Percentiles rank a stretch among this genome's conserved stretches.
These are phyloP conservation scores for Rhea americana DNA, from an alignment of 2,113 vertebrate genomes.

Conservation along the genomic window DNA sequence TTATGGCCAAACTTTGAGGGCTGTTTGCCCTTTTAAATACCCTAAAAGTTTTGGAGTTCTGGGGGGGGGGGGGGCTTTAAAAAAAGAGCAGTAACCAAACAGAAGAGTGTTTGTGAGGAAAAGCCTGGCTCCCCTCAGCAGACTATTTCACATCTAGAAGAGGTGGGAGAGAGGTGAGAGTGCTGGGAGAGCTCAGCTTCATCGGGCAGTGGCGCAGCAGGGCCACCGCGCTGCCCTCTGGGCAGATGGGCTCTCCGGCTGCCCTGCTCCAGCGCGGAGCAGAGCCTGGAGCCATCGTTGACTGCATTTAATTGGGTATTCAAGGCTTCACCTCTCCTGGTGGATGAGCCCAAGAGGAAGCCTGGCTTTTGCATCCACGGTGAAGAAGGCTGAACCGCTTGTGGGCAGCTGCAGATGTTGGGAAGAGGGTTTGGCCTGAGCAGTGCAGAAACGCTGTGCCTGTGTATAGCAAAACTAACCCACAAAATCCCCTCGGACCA, in stretches of 20 bases:
- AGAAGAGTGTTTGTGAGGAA: not conserved
- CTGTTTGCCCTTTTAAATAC: not conserved
- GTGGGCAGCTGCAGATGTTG: too few species aligned
- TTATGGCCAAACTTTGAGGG: not conserved
- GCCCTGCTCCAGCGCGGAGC: not conserved
- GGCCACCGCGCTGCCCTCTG: too few species aligned
- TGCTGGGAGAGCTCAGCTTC: too few species aligned
- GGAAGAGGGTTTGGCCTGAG: too few species aligned
- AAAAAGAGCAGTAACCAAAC: not conserved
- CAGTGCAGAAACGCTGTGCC: too few species aligned
- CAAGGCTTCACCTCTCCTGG: too few species aligned
- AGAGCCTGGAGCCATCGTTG: too few species aligned
- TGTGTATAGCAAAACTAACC: not conserved
- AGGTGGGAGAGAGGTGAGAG: not conserved
- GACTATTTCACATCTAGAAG: not conserved
- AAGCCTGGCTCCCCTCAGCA: not conserved
- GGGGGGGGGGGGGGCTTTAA: rapidly evolving
- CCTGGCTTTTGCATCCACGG: too few species aligned
- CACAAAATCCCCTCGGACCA: not conserved
- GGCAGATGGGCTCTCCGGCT: not conserved
- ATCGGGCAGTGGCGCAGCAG: too few species aligned
- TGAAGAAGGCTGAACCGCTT: too few species aligned
- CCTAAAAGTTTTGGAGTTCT: not conserved
- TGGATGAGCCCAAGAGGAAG: too few species aligned
- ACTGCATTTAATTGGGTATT: not conserved